Conservation (phyloP, 2,888 invertebrate species). For the Drosophila monieri region DNA sequence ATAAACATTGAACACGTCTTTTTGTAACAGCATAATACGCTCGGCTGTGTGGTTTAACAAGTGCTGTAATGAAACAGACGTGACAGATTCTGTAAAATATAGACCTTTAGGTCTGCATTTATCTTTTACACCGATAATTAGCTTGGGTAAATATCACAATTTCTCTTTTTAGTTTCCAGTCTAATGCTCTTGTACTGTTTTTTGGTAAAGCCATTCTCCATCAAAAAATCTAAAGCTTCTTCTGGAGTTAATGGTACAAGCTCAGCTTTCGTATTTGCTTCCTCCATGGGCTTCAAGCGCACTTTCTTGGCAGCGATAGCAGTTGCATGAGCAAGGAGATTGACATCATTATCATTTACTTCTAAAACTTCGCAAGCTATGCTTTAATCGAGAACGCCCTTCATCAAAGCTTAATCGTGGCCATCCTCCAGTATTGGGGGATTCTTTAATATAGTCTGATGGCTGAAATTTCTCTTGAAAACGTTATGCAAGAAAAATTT, state of each 20-base stretch:
- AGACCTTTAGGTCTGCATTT: conserved; percentile 3
- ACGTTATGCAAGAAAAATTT: too few species aligned
- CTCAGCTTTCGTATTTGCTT: background rate
- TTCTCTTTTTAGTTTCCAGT: background rate
- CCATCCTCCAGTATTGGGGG: background rate
- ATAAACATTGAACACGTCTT: background rate
- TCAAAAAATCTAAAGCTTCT: background rate
- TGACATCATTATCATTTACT: background rate
- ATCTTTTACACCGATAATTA: conserved; percentile 11
- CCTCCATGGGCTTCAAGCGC: background rate
- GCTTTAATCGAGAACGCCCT: conserved; percentile 2
- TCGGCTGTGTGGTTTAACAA: background rate
- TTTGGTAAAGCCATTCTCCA: conserved; percentile 4
- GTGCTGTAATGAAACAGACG: background rate
- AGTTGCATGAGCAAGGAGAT: conserved; percentile 7
- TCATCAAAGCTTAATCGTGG: conserved; percentile 1
- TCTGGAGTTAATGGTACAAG: background rate
- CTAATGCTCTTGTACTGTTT: conserved; percentile 1
- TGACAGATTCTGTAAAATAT: background rate
- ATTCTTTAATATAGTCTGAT: background rate
- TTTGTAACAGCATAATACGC: conserved; percentile 1
- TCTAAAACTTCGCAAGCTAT: conserved; percentile 1
- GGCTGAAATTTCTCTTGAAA: background rate
- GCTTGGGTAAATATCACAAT: conserved; percentile 5
- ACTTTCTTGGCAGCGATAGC: conserved; percentile 1